Evolutionary conservation across 2,888 invertebrate species (phyloP).

Genomic region (Eretmocerus hayati): DNA sequence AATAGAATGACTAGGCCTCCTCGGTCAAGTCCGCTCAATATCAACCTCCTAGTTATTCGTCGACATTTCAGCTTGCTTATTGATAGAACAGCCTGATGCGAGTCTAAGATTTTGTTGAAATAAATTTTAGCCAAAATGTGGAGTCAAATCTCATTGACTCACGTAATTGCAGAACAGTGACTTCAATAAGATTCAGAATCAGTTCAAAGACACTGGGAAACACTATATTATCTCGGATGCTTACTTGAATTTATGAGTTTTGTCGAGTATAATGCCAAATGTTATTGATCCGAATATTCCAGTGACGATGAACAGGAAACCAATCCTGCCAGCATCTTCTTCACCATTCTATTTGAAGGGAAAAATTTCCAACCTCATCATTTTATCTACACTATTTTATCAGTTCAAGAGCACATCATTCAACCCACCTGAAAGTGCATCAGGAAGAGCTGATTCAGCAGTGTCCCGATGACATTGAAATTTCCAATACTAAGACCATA

Average conservation of each 20-base stretch:
- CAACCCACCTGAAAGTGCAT: slow-evolving; percentile 45
- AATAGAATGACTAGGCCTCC: no score
- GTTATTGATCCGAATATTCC: slow-evolving; percentile 60
- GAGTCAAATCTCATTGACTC: no score
- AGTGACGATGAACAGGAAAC: slow-evolving; percentile 55
- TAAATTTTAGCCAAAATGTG: no score
- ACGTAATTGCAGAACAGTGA: no score
- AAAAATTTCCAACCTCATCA: not conserved
- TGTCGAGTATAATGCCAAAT: slow-evolving; percentile 59
- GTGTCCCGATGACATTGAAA: slow-evolving; percentile 64
- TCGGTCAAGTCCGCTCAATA: no score
- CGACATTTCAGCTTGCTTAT: no score
- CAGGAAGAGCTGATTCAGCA: slow-evolving; percentile 50
- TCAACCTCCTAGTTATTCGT: no score
- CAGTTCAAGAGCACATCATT: not conserved
- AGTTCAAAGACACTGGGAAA: not conserved
- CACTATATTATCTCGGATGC: slow-evolving; percentile 23
- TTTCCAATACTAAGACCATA: slow-evolving; percentile 67
- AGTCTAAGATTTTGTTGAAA: no score
- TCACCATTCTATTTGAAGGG: slow-evolving; percentile 44
- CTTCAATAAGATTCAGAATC: no score
- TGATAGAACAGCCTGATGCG: no score
- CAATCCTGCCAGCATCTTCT: slow-evolving; percentile 56
- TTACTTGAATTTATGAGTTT: slow-evolving; percentile 60
- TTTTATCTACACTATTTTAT: not conserved